These are phyloP conservation scores for Heliconius himera DNA, from an alignment of 1,140 invertebrate genomes.

Conservation along the genomic window DNA sequence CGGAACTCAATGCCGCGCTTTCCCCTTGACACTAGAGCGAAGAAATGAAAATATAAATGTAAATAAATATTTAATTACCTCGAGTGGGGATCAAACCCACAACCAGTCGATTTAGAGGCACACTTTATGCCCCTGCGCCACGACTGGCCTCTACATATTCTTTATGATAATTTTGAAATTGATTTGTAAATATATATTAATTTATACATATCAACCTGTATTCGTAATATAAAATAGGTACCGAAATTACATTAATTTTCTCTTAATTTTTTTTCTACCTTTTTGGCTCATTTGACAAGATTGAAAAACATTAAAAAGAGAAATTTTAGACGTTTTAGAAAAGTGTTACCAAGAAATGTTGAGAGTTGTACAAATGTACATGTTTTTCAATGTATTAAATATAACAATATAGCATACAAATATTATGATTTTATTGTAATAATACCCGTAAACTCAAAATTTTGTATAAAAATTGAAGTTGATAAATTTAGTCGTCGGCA, in stretches of 20 bases:
- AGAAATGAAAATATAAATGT: no score
- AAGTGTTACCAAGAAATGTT: neutral
- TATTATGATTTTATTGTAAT: neutral
- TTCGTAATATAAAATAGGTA: no score
- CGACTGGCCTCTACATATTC: no score
- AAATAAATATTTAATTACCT: no score
- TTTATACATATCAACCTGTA: neutral
- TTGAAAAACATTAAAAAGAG: slow-evolving; percentile 16
- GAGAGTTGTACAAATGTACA: no score
- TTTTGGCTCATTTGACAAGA: neutral
- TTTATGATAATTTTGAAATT: neutral
- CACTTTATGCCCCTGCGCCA: no score
- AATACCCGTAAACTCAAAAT: neutral
- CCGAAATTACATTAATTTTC: neutral
- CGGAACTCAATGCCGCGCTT: no score
- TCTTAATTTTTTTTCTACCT: neutral
- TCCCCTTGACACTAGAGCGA: no score
- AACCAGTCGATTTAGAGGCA: no score
- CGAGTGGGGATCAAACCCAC: no score
- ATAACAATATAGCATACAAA: no score
- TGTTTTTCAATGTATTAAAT: no score
- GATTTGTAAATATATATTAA: neutral
- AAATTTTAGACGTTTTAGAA: neutral
- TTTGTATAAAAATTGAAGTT: slow-evolving; percentile 1
- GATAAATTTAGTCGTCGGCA: neutral